Conservation (phyloP, 2,797 vertebrate genomes). For the Philypnodon macrostomus region DNA sequence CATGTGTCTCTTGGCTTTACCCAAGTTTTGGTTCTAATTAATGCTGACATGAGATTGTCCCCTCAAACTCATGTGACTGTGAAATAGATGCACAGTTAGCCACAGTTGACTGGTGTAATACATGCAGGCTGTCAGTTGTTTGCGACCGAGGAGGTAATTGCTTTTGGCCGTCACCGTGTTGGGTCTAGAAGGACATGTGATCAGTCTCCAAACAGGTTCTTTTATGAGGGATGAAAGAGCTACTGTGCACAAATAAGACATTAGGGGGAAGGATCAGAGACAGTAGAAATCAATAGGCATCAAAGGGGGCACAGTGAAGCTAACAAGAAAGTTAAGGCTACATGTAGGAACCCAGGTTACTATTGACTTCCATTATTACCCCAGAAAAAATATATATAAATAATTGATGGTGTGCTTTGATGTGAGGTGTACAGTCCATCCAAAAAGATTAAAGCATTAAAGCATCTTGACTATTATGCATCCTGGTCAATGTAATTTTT, state of each 20-base stretch:
- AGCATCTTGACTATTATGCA: too few relatives aligned
- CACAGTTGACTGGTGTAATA: conserved; percentile 21
- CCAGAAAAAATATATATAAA: neutral
- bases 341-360: neutral
- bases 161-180: conserved; percentile 42
- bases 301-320: neutral
- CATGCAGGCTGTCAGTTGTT: conserved; percentile 46
- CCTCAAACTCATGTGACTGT: conserved; percentile 39
- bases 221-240: conserved; percentile 26
- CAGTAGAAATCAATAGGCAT: conserved; percentile 4
- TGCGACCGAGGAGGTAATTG: conserved; percentile 46
- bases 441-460: too few relatives aligned
- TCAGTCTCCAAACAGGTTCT: conserved; percentile 35
- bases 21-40: conserved; percentile 49
- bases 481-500: too few relatives aligned
- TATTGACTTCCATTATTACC: neutral
- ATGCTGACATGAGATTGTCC: conserved; percentile 38
- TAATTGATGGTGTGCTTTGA: too few relatives aligned
- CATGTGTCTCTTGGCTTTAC: conserved; percentile 12
- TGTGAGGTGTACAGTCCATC: too few relatives aligned
- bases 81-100: conserved; percentile 43
- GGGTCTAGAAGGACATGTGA: conserved; percentile 31
- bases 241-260: conserved; percentile 15
- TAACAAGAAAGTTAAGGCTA: neutral
- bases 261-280: conserved; percentile 16